Base-by-base conservation (phyloP, 2,888 invertebrate species). In the Diabrotica balteata region DNA sequence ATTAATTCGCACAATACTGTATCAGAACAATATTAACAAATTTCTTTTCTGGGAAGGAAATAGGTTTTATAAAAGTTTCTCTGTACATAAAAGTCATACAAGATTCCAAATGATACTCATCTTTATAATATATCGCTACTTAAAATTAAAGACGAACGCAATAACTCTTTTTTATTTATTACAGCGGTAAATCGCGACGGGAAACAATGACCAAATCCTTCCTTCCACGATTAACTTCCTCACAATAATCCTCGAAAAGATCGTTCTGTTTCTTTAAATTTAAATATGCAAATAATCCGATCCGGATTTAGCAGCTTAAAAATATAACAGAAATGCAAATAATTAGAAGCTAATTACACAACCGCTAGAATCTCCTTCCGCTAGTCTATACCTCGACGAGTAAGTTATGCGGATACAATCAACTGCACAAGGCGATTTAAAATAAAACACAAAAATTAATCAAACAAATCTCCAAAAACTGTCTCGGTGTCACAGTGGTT, bases 311-410 rank as follows among this genome's bases (percentile, higher is more conserved):
- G 59, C 53, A 59, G 59, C 67, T 63, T 58, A 63, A 67, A 63
- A 63, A 63, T 67, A 63, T 63, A 67, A 62, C 57, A 52, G 59
- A 51, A 67, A 59, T 52, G 53, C 53, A 51, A 58, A 67, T 67
- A 67, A 67, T 67, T 67, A 67, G 59, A 47, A 22, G 32, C 46
- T 63, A 67, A 62, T 67, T 67, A 59, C 49, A 68, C 43, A 54
- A 57, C 57, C 53, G 65, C 58, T 62, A 53, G 59, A 63, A 59
- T 62, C 60, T 65, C 54, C 59, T 68, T 68, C 65, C 65, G 65
- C 58, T 63, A 58, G 51, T 43, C 55, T 63, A 32, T 59, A 49
- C 52, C 45, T n/a, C 47, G 66, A 11, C 62, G 42, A 52, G 11
- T 63, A 52, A 51, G 51, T 60, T 60, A 60, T 11, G 11, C 8